Evolutionary conservation across 2,797 vertebrate genomes (phyloP), one percentile per base, ranked within the genome.

Genomic region (Kryptopterus vitreolus): DNA sequence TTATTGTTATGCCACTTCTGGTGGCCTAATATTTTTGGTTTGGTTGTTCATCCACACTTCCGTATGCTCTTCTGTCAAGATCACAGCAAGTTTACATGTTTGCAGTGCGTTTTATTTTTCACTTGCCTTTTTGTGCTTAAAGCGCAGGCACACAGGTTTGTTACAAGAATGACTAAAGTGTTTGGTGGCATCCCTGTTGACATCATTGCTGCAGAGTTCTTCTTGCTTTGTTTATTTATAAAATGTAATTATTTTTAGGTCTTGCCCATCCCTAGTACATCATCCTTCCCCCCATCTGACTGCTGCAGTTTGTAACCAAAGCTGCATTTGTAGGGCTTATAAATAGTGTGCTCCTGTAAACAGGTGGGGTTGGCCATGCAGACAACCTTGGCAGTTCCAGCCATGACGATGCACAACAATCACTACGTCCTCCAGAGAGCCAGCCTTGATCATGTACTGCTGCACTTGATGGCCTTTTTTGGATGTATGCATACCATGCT

Each of bases 401-500:
- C 88, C 79, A 79, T 90, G 91, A 92, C 92, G 82, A 83, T 88
- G 86, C 90, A 91, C 87, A 87, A 88, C 88, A 88, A 80, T 83
- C 76, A 81, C 82, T 26, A 85, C 20, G 33, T 83, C 24, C 53
- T 83, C 80, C 62, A 15, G 55, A 76, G 78, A 59, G 52, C 50
- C 57, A 58, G 38, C 59, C 53, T 73, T 43, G 5, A 72, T 48
- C 74, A 66, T 80, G 59, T 50, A 24, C 62, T 65, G 66, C 22
- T 33, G 81, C 85, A 86, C 86, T 80, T 82, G 84, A 81, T 84
- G 71, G 82, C 90, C 92, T 91, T 93, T 93, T 94, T 93, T 92
- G 88, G 92, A 90, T 88, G 91, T 90, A 87, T 88, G 88, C 85
- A 85, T 88, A 86, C 84, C 87, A 88, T 89, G 81, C 83, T 48